Evolutionary conservation across 2,113 vertebrate genomes (phyloP).

Genomic region (Rhinolophus ferrumequinum): DNA sequence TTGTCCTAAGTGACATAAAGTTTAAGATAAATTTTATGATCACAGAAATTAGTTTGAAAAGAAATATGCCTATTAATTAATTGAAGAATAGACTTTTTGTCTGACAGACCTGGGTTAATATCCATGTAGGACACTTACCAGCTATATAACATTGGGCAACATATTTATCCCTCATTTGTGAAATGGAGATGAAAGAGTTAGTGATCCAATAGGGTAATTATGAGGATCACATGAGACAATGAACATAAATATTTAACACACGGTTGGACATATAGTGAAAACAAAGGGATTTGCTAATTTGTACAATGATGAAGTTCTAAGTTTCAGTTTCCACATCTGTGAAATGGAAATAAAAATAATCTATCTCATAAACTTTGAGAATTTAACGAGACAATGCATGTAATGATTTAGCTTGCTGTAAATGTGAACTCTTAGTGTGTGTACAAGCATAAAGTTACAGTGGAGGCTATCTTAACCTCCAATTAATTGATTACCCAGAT

Average conservation of each 20-base stretch:
- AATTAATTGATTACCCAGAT: background rate
- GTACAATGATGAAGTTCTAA: conserved; percentile 2
- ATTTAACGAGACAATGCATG: background rate
- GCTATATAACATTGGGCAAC: background rate
- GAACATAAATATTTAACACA: background rate
- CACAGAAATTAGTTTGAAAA: background rate
- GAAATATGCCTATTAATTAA: background rate
- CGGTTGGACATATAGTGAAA: background rate
- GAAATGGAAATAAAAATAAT: conserved; percentile 13
- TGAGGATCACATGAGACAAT: background rate
- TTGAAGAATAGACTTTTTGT: background rate
- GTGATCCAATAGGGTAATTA: background rate
- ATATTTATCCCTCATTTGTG: background rate
- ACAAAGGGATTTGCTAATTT: background rate
- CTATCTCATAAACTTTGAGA: background rate
- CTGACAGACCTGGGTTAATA: background rate
- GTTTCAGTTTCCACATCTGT: background rate
- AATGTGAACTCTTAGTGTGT: background rate
- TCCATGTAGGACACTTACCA: background rate
- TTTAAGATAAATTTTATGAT: background rate
- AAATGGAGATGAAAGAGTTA: background rate
- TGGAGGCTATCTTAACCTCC: background rate
- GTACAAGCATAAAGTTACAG: background rate
- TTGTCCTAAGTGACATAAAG: background rate
- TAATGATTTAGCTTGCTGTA: background rate